These are phyloP conservation scores for Falco concolor DNA, from an alignment of 2,797 vertebrate species.

Conservation along the genomic window DNA sequence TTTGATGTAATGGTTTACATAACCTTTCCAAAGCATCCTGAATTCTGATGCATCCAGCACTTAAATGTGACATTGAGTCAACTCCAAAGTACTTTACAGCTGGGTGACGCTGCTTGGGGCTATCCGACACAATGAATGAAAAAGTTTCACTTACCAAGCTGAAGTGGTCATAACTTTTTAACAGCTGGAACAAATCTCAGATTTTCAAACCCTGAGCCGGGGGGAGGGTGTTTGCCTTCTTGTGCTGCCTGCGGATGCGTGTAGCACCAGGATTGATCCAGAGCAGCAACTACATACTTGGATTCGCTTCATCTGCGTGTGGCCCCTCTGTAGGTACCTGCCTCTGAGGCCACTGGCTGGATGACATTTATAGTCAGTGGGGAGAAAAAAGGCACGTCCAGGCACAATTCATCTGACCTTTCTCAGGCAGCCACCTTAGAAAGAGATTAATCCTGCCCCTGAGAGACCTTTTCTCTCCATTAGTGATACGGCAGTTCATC, in stretches of 20 bases:
- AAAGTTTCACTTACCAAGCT: background rate
- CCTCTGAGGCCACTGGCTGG: background rate
- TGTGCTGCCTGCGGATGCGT: fast-evolving
- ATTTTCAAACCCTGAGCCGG: background rate
- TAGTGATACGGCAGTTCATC: background rate
- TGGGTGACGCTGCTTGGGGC: background rate
- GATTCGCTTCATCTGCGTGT: background rate
- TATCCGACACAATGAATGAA: background rate
- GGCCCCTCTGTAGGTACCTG: background rate
- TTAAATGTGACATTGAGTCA: constrained; percentile 52
- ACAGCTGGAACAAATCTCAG: background rate
- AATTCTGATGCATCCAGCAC: constrained; percentile 30
- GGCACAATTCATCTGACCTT: constrained; percentile 37
- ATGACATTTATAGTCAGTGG: background rate
- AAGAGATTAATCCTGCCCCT: background rate
- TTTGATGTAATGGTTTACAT: constrained; percentile 57
- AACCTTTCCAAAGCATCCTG: constrained; percentile 48
- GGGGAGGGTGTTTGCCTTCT: background rate
- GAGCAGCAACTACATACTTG: background rate
- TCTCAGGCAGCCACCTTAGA: constrained; percentile 12
- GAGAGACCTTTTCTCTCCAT: background rate
- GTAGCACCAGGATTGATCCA: background rate
- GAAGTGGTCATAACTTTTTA: background rate
- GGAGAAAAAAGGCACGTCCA: background rate
- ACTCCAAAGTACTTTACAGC: background rate